Conservation (phyloP, 2,888 invertebrate genomes). For the Sphaerophoria taeniata region DNA sequence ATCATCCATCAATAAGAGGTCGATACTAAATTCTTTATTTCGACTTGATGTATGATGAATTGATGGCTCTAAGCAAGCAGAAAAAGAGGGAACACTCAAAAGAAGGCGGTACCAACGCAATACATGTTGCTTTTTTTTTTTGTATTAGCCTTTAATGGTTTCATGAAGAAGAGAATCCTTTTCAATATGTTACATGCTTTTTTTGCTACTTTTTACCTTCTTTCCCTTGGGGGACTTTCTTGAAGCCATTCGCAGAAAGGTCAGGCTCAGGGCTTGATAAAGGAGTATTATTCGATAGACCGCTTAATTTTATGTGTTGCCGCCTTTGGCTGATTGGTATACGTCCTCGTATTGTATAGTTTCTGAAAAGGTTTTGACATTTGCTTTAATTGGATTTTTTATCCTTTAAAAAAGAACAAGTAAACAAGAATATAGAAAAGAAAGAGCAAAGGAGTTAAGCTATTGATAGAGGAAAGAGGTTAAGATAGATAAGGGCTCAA, state of each 20-base stretch:
- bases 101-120: conserved; percentile 44
- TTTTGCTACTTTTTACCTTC: not conserved
- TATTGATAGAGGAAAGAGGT: conserved; percentile 6
- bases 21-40: conserved; percentile 4
- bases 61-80: conserved; percentile 4
- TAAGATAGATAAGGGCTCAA: conserved; percentile 3
- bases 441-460: conserved; percentile 10
- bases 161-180: conserved; percentile 44
- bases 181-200: conserved; percentile 27
- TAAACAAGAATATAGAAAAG: not conserved
- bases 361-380: conserved; percentile 57
- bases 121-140: conserved; percentile 44
- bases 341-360: conserved; percentile 45
- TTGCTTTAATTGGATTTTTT: conserved; percentile 65
- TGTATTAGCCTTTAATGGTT: conserved; percentile 52
- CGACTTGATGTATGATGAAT: conserved; percentile 3
- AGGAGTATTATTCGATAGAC: conserved; percentile 64
- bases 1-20: conserved; percentile 38
- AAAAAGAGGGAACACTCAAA: conserved; percentile 34
- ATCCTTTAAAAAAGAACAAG: conserved; percentile 18
- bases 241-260: conserved; percentile 57
- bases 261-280: conserved; percentile 21
- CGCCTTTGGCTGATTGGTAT: conserved; percentile 31
- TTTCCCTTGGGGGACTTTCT: conserved; percentile 33
- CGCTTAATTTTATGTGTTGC: conserved; percentile 63